phyloP scores from a whole-genome alignment of 1,140 invertebrate genomes.

The Pantala flavescens region DNA sequence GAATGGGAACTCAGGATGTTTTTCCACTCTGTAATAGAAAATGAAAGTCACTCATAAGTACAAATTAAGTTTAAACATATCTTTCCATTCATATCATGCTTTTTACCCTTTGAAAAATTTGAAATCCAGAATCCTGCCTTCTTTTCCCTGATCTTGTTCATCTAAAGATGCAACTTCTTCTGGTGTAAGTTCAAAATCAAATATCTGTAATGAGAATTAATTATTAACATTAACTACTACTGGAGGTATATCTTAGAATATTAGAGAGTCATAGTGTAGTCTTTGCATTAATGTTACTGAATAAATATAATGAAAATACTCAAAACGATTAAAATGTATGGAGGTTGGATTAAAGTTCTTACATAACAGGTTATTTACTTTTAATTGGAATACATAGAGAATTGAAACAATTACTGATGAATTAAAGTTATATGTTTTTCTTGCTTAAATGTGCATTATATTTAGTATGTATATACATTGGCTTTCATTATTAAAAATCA shows the following conservation, averaged over 20 bases:
- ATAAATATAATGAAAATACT: background rate
- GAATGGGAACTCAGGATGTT: background rate
- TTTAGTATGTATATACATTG: no score
- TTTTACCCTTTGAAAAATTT: conserved; percentile 18
- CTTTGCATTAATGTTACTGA: background rate
- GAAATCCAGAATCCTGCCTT: conserved; percentile 19
- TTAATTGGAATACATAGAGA: background rate
- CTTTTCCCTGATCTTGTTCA: conserved; percentile 23
- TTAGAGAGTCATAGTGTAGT: no score
- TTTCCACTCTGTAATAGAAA: background rate
- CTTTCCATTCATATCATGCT: background rate
- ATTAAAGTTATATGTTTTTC: background rate
- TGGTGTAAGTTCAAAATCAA: conserved; percentile 33
- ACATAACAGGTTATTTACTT: background rate
- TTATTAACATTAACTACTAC: background rate
- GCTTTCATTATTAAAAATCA: no score
- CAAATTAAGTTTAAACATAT: background rate
- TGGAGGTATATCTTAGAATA: no score
- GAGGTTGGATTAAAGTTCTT: background rate
- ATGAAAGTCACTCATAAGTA: background rate
- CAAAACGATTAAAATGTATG: background rate
- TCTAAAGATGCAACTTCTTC: conserved; percentile 33
- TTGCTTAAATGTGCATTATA: no score
- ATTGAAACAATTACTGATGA: background rate
- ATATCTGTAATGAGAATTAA: conserved; percentile 22